Conservation (phyloP, 2,888 invertebrate genomes). For the Acleris literana region DNA sequence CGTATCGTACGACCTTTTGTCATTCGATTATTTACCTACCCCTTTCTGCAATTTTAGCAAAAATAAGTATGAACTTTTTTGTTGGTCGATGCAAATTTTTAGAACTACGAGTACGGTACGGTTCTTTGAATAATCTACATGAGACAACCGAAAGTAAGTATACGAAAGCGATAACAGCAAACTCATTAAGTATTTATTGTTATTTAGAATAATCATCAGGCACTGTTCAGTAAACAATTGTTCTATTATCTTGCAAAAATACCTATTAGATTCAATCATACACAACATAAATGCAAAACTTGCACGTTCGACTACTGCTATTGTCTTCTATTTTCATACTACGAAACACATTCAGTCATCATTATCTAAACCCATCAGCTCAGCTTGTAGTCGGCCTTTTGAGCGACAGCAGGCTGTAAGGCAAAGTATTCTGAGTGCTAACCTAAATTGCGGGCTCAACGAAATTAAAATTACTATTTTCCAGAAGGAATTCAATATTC, state of each 20-base stretch:
- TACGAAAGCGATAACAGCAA: constrained; percentile 8
- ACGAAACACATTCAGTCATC: constrained; percentile 86
- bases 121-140: constrained; percentile 12
- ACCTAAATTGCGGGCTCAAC: constrained; percentile 96
- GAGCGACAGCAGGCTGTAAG: constrained; percentile 94
- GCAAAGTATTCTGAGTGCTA: constrained; percentile 94
- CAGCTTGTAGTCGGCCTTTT: constrained; percentile 92
- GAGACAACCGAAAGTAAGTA: neutral
- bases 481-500: constrained; percentile 97
- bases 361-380: constrained; percentile 93
- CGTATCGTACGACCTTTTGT: no score
- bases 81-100: no score
- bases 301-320: constrained; percentile 9
- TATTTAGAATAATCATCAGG: constrained; percentile 26
- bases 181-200: constrained; percentile 5
- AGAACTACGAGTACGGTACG: no score
- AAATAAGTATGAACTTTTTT: no score
- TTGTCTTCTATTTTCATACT: constrained; percentile 12
- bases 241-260: constrained; percentile 16
- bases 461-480: constrained; percentile 95
- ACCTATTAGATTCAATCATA: constrained; percentile 19
- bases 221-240: constrained; percentile 22
- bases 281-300: constrained; percentile 18
- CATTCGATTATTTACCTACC: no score
- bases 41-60: no score